Percentiles rank a stretch among this genome's conserved stretches.
These are phyloP conservation scores for Arctocebus calabarensis DNA, from an alignment of 2,797 vertebrate genomes.

Conservation along the genomic window DNA sequence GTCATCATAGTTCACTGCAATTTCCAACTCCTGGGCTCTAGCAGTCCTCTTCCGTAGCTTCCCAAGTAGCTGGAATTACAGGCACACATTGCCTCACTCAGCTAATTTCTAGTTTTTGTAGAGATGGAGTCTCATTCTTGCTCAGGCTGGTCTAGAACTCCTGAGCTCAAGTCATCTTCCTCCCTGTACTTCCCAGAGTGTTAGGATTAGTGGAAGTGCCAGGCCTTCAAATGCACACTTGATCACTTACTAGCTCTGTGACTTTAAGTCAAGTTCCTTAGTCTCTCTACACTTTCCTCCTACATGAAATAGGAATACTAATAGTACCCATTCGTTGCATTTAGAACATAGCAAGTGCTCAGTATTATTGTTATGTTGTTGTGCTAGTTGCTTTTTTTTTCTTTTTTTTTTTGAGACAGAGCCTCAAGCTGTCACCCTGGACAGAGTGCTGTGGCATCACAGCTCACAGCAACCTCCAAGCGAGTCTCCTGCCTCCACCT, in stretches of 20 bases:
- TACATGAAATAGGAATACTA: slow-evolving; percentile 16
- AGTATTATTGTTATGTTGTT: not conserved
- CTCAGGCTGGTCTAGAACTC: not conserved
- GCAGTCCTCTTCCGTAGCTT: not conserved
- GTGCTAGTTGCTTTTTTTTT: not conserved
- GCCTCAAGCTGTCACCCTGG: no score
- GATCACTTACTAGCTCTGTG: not conserved
- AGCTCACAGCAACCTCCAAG: no score
- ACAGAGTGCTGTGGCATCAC: no score
- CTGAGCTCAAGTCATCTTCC: not conserved
- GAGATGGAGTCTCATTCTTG: not conserved
- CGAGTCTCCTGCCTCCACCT: no score
- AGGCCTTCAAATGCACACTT: not conserved
- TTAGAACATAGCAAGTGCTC: slow-evolving; percentile 30
- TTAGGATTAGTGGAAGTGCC: not conserved
- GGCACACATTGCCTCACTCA: not conserved
- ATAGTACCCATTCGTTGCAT: not conserved
- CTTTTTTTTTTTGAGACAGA: no score
- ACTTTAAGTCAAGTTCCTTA: not conserved
- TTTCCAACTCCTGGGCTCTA: not conserved
- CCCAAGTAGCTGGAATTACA: no score
- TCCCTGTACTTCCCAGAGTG: not conserved
- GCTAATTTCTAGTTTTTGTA: not conserved
- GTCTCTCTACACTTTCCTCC: not conserved
- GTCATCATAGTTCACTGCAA: not conserved